Base-by-base conservation (phyloP, 1,140 invertebrate species). In the Diorhabda carinulata region DNA sequence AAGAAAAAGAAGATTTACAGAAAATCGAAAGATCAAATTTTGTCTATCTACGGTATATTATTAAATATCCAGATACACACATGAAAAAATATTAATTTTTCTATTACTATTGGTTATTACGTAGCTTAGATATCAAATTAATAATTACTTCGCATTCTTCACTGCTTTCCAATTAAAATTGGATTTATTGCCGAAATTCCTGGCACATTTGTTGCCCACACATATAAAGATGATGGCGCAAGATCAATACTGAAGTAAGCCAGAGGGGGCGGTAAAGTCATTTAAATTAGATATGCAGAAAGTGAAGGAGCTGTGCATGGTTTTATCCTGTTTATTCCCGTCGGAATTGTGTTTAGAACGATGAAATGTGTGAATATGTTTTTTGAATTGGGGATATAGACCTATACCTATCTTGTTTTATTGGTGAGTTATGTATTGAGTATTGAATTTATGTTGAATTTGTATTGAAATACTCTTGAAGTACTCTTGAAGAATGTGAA, bases 251-350 rank as follows among this genome's bases (percentile, higher is more conserved):
- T 44, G 10, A 52, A 62, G 43, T 44, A 47, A 43, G 61, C 61
- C 61, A 25, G 43, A 43, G 61, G 61, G 61, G 61, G 61, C 61
- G 61, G 61, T 62, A 47, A 62, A 62, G 44, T 62, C 61, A 62
- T 62, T 62, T 62, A 42, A 3, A 52, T 52, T 62, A 62, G 61
- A 43, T 43, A 62, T 44, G 25, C 61, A 8, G 6, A 41, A 43
- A 43, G 43, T n/a, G 41, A 41, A 43, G 8, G 43, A 44, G 25
- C 25, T 25, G 1, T 25, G 25, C 25, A 25, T 25, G 8, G n/a
- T 62, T 62, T 10, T 62, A 43, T 43, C 10, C 43, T 10, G 10
- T 62, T 10, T 8, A 43, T 44, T 44, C 10, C 8, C 42, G 59
- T 4, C 10, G 61, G n/a, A 62, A 62, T 43, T 44, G 61, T 45